Evolutionary conservation across 2,888 invertebrate species (phyloP).

Genomic region (Drosophila sordidapex): DNA sequence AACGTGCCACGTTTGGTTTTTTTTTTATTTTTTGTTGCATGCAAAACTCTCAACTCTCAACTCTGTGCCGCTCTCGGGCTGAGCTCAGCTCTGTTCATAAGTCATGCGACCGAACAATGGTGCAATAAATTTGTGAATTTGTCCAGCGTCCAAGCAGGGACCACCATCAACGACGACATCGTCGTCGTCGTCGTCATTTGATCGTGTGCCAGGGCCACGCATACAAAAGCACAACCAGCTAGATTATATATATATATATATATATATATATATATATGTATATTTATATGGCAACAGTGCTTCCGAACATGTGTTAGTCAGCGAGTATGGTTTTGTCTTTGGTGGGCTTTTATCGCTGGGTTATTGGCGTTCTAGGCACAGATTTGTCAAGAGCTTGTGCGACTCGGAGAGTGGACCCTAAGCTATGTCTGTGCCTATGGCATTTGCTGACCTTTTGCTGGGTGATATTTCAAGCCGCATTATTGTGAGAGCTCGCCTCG

Average conservation of each 20-base stretch:
- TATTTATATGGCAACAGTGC: constrained; percentile 29
- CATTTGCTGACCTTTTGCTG: constrained; percentile 64
- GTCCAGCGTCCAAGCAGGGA: constrained; percentile 67
- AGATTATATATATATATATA: not conserved
- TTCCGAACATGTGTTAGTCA: constrained; percentile 71
- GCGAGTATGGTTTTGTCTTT: constrained; percentile 4
- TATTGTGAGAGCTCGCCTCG: constrained; percentile 45
- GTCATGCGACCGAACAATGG: constrained; percentile 75
- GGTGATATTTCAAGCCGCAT: constrained; percentile 75
- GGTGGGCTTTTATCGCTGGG: constrained; percentile 14
- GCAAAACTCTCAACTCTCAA: constrained; percentile 6
- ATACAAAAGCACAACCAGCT: constrained; percentile 16
- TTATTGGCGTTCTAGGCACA: constrained; percentile 48
- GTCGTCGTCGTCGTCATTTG: constrained; percentile 62
- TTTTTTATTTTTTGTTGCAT: not conserved
- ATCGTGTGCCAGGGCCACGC: constrained; percentile 70
- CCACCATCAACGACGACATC: constrained; percentile 58
- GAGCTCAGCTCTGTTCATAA: constrained; percentile 62
- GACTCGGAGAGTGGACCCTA: constrained; percentile 38
- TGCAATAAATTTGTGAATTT: constrained; percentile 80
- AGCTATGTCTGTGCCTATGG: constrained; percentile 20
- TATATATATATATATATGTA: not conserved
- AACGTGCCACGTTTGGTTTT: not conserved
- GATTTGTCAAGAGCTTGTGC: constrained; percentile 52
- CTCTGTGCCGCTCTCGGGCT: constrained; percentile 8